Evolutionary conservation across 2,888 invertebrate species (phyloP), one percentile per base, ranked within the genome.

Genomic region (Drosophila anceps): DNA sequence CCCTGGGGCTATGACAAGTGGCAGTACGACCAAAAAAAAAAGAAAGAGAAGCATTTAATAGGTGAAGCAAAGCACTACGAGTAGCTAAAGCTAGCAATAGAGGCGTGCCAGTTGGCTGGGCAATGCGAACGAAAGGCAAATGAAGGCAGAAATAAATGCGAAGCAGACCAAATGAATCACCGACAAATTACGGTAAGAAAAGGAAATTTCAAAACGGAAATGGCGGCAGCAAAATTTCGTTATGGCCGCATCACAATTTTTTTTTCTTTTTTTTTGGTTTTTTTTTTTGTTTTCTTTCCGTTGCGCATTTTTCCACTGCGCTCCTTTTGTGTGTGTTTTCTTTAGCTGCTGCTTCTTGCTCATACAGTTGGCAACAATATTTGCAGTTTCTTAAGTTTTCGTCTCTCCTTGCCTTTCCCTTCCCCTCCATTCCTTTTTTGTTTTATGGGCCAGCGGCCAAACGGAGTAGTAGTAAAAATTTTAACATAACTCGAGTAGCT

Each of bases 101-200:
- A 50, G 33, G 31, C 39, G 31, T 31, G 33, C 29, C 41, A 55
- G 41, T 15, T 20, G 51, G 31, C n/a, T 18, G 13, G 20, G 55
- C 77, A 39, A 58, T 39, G 67, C 66, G 35, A 67, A 55, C 66
- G 35, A 67, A 55, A 60, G 60, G 67, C 63, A 69, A 73, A 69
- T 69, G 77, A 59, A 54, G 55, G 55, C 15, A 33, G 39, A 68
- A 43, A 57, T 37, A 69, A 61, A 70, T 58, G 64, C 63, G 54
- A 62, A 69, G 66, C 65, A 69, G 74, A 72, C 79, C 39, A 84
- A 79, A 87, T 87, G 87, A 84, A 84, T 84, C 84, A 82, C 87
- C 87, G 87, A 81, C 84, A 84, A 87, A 84, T 84, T 84, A 82
- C 87, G 79, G 75, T 76, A 78, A 79, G 79, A 82, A 84, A 77